These are phyloP conservation scores for Hololepta plana DNA, from an alignment of 2,888 invertebrate genomes.

Conservation along the genomic window DNA sequence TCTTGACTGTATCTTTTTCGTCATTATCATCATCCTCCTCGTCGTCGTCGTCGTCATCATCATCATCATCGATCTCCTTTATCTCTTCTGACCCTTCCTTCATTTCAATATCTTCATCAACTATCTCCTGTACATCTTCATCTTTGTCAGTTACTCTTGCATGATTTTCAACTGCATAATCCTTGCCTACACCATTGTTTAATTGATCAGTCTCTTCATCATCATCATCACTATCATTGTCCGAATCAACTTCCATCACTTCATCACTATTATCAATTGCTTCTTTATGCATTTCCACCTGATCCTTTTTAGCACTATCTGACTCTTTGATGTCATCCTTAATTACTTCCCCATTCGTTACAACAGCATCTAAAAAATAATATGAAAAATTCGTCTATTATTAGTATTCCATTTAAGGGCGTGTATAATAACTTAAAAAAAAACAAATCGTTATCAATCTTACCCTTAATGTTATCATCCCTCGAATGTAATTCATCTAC, in stretches of 20 bases:
- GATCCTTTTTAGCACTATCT: constrained; percentile 9
- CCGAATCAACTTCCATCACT: constrained; percentile 13
- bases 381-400: no score
- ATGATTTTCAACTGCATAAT: constrained; percentile 13
- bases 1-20: constrained; percentile 31
- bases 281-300: constrained; percentile 12
- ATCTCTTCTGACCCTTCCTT: constrained; percentile 10
- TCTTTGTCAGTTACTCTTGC: constrained; percentile 5
- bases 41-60: constrained; percentile 8
- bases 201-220: constrained; percentile 18
- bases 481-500: constrained; percentile 25
- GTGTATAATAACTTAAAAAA: no score
- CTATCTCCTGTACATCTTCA: constrained; percentile 8
- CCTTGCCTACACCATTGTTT: constrained; percentile 15
- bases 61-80: constrained; percentile 10
- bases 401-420: not conserved
- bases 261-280: constrained; percentile 13
- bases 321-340: constrained; percentile 7
- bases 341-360: constrained; percentile 20
- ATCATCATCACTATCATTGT: constrained; percentile 15
- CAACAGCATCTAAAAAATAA: constrained; percentile 11
- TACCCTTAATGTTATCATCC: constrained; percentile 17
- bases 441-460: constrained; percentile 4
- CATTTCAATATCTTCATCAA: constrained; percentile 12
- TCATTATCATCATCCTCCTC: constrained; percentile 28